Base-by-base conservation (phyloP, 2,888 invertebrate species). In the Tipula helvola region DNA sequence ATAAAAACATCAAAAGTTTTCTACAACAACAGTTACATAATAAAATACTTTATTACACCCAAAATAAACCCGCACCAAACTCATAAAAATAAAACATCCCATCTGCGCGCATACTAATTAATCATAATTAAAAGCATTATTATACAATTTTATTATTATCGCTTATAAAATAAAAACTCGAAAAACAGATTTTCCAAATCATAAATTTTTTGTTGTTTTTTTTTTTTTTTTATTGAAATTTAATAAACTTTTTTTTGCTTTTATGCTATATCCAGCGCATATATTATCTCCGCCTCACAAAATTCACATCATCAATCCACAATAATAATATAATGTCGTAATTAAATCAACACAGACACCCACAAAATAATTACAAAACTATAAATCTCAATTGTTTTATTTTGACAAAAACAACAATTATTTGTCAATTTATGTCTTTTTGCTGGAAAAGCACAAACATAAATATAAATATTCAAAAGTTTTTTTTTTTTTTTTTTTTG, bases 341-440 rank as follows among this genome's bases (percentile, higher is more conserved):
- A 71, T 71, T 71, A 71, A 71, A 71, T 71, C 28, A 28, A 71
- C 28, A 71, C 71, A 39, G 2, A 7, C 39, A 39, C 39, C 5
- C 39, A 39, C n/a, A 71, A 71, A 71, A 71, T 71, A 28, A 28
- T 71, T 71, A 71, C 28, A 28, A 28, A 71, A 71, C 71, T 71
- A 71, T 71, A 84, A 84, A 84, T 84, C 84, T 84, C 84, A 36
- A 71, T 28, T 71, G 28, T 71, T 71, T 28, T 71, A 28, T 71
- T 71, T 71, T 52, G 52, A 52, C 52, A 16, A 5, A 16, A 52
- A 16, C 52, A 52, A 52, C 5, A 52, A 84, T 84, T 84, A 84
- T 84, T 84, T 39, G 84, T 84, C 84, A 39, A 84, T 84, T 84
- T 84, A 84, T 84, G 84, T 84, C 39, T 36, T 84, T 84, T 84